Percentiles rank a stretch among this genome's conserved stretches.
Conservation (phyloP, 1,140 invertebrate species). For the Drosophila ogumai region DNA sequence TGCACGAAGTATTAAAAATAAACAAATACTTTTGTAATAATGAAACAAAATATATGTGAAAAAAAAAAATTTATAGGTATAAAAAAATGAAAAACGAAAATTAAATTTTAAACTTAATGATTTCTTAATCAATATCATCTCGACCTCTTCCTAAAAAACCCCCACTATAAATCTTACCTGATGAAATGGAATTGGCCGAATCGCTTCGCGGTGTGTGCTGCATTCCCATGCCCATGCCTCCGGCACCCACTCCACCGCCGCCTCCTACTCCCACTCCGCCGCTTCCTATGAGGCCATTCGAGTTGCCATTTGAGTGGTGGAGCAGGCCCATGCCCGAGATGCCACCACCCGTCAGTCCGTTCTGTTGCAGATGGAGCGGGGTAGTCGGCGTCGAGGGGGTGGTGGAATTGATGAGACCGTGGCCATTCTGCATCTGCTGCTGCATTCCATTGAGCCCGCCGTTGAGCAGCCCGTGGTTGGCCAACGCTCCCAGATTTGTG, state of each 20-base stretch:
- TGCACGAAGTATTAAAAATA: too few relatives aligned
- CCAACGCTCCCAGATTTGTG: conserved; percentile 61
- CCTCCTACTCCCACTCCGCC: conserved; percentile 12
- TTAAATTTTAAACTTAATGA: too few relatives aligned
- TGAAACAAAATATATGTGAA: too few relatives aligned
- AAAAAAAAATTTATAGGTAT: too few relatives aligned
- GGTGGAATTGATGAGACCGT: conserved; percentile 68
- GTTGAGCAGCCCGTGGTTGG: conserved; percentile 63
- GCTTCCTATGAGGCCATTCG: conserved; percentile 51
- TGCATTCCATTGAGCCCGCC: conserved; percentile 51
- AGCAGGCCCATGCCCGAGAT: conserved; percentile 44
- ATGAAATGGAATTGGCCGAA: conserved; percentile 84
- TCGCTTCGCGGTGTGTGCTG: conserved; percentile 83
- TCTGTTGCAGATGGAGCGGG: conserved; percentile 56
- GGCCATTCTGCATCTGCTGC: conserved; percentile 72
- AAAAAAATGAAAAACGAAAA: neutral
- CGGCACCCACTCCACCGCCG: conserved; percentile 17
- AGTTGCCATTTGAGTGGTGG: conserved; percentile 61
- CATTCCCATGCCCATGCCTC: conserved; percentile 78
- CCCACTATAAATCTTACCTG: conserved; percentile 70
- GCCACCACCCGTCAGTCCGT: conserved; percentile 35
- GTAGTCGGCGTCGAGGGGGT: conserved; percentile 51
- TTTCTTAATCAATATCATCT: too few relatives aligned
- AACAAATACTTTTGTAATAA: too few relatives aligned
- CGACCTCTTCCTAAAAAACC: neutral